Evolutionary conservation across 2,113 vertebrate species (phyloP).

Genomic region (Delphinapterus leucas): DNA sequence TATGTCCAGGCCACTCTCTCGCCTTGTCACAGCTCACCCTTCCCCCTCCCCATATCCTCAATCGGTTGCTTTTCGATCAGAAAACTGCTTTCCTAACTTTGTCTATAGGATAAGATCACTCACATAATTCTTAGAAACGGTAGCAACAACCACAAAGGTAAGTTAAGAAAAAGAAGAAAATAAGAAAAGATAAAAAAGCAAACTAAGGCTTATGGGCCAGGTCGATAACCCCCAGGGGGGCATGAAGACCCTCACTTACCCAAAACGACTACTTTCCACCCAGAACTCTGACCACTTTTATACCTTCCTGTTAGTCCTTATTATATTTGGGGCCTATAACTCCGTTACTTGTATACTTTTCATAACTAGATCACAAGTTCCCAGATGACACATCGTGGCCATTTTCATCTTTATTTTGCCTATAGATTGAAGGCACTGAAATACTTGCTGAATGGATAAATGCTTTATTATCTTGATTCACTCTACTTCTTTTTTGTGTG

Average conservation of each 20-base stretch:
- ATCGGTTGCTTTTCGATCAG: not conserved
- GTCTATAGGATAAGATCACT: not conserved
- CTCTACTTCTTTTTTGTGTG: too few relatives aligned
- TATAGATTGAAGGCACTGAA: not conserved
- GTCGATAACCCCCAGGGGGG: accelerated
- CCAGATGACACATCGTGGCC: accelerated
- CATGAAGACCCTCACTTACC: not conserved
- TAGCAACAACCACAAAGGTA: not conserved
- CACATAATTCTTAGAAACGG: not conserved
- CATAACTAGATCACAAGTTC: not conserved
- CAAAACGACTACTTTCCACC: not conserved
- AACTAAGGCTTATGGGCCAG: too few relatives aligned
- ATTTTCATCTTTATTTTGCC: not conserved
- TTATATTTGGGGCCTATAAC: accelerated
- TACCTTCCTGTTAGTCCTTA: not conserved
- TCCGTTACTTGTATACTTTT: not conserved
- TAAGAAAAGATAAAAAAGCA: too few relatives aligned
- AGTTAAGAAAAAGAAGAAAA: too few relatives aligned
- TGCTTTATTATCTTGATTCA: not conserved
- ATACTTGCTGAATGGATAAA: not conserved
- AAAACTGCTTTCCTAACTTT: not conserved
- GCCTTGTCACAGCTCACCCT: too few relatives aligned
- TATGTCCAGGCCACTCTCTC: too few relatives aligned
- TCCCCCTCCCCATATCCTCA: too few relatives aligned
- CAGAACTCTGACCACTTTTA: not conserved